These are phyloP conservation scores for Zhengitettix transpicula DNA, from an alignment of 2,888 invertebrate genomes.

Conservation along the genomic window DNA sequence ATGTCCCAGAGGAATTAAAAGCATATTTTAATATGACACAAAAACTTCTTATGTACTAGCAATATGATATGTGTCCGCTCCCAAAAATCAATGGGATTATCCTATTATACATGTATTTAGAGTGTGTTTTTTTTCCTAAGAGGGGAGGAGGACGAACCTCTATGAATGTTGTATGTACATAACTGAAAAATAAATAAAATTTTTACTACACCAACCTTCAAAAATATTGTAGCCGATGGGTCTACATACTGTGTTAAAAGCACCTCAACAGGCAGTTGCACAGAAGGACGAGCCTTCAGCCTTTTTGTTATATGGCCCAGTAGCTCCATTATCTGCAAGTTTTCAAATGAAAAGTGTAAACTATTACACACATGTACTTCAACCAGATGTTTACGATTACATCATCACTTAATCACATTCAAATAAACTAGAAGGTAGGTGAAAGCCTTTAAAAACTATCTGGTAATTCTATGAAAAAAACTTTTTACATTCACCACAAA, in stretches of 20 bases:
- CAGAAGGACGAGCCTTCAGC: slow-evolving; percentile 64
- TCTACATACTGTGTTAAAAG: slow-evolving; percentile 66
- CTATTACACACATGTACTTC: too few relatives aligned
- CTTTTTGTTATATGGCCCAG: slow-evolving; percentile 82
- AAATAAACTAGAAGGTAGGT: too few relatives aligned
- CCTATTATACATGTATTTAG: not conserved
- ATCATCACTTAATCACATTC: too few relatives aligned
- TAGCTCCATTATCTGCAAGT: slow-evolving; percentile 69
- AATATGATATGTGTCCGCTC: too few relatives aligned
- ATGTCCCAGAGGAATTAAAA: slow-evolving; percentile 6
- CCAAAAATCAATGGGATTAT: too few relatives aligned
- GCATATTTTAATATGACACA: not conserved
- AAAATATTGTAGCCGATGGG: slow-evolving; percentile 39
- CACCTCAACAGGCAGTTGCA: slow-evolving; percentile 74
- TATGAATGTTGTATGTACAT: not conserved
- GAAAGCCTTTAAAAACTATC: too few relatives aligned
- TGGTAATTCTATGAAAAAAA: too few relatives aligned
- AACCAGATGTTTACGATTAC: too few relatives aligned
- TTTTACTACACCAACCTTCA: too few relatives aligned
- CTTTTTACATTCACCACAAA: too few relatives aligned
- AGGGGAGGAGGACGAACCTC: too few relatives aligned
- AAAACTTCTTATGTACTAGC: not conserved
- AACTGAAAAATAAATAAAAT: too few relatives aligned
- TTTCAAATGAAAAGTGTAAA: not conserved
- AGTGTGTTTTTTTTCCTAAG: not conserved